Conservation (phyloP, 2,888 invertebrate genomes). For the Trachelus tabidus region DNA sequence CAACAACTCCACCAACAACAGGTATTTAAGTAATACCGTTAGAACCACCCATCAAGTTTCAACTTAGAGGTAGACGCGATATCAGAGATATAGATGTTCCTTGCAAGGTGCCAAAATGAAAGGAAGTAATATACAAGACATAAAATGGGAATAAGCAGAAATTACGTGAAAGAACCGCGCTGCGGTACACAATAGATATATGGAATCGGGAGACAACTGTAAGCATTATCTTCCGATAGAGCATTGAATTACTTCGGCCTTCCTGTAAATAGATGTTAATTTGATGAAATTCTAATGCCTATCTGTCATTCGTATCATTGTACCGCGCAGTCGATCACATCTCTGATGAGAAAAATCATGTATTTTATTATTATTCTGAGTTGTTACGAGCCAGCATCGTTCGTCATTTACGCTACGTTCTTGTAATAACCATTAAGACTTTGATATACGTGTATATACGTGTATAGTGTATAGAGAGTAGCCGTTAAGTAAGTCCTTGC, state of each 20-base stretch:
- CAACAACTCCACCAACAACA: conserved; percentile 72
- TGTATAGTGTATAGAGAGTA: conserved; percentile 28
- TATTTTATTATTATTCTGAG: conserved; percentile 4
- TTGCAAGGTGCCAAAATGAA: conserved; percentile 1
- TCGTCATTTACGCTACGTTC: background rate
- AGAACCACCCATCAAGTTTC: conserved; percentile 27
- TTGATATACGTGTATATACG: conserved; percentile 19
- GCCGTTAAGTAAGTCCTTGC: conserved; percentile 33
- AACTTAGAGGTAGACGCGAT: conserved; percentile 23
- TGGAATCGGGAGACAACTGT: background rate
- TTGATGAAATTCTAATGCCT: background rate
- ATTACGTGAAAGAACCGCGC: background rate
- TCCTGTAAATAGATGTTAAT: conserved; percentile 10
- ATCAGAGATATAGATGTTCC: conserved; percentile 33
- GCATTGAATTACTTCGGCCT: background rate
- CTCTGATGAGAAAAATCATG: background rate
- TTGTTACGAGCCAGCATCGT: background rate
- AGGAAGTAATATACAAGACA: background rate
- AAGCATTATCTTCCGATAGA: background rate
- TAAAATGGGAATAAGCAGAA: background rate
- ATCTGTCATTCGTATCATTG: background rate
- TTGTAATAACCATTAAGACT: conserved; percentile 5
- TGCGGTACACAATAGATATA: background rate
- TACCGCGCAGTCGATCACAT: background rate
- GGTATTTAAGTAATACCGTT: conserved; percentile 59